Evolutionary conservation across 2,113 vertebrate genomes (phyloP), one percentile per base, ranked within the genome.

Genomic region (Dasypus novemcinctus): DNA sequence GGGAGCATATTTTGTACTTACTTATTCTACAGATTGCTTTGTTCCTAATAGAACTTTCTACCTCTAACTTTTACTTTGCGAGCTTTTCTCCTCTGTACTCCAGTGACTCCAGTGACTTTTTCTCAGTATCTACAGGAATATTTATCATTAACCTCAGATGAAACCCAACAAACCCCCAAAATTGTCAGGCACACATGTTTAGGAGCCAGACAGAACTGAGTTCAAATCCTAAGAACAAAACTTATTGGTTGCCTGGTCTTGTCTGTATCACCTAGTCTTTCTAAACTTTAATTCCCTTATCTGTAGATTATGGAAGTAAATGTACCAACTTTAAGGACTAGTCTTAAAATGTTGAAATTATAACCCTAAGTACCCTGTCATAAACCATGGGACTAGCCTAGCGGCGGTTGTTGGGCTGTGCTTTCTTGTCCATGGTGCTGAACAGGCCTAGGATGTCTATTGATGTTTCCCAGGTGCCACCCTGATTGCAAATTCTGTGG

Each of bases 381-480:
- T 2, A 29, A 80, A 49, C 5, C 5, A 21, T 17, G 33, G 15
- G 5, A 72, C 7, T 29, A 11, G 1, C 6, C 3, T 2, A 59
- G 0, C 33, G 52, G 5, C 6, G 46, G 0, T 11, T 71, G 25
- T 5, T 61, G 15, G 25, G 1, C 1, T 29, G 36, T 52, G 7
- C 11, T 13, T 25, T 33, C 27, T 9, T 81, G 13, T 57, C 31
- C 12, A 0, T 4, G 27, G 13, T 5, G 2, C 21, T 36, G 13
- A 54, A 21, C 5, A 38, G 6, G 23, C 10, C 17, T 2, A 0
- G 1, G 18, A 1, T 5, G 1, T 1, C 11, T 29, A 20, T 41
- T 9, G 12, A 8, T 38, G 7, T 3, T 46, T 10, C n/a, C 46
- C 4, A 18, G 23, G 54, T 33, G n/a, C 13, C 12, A 43, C 3